phyloP scores from a whole-genome alignment of 2,888 invertebrate species.

The Scaptomyza parva region DNA sequence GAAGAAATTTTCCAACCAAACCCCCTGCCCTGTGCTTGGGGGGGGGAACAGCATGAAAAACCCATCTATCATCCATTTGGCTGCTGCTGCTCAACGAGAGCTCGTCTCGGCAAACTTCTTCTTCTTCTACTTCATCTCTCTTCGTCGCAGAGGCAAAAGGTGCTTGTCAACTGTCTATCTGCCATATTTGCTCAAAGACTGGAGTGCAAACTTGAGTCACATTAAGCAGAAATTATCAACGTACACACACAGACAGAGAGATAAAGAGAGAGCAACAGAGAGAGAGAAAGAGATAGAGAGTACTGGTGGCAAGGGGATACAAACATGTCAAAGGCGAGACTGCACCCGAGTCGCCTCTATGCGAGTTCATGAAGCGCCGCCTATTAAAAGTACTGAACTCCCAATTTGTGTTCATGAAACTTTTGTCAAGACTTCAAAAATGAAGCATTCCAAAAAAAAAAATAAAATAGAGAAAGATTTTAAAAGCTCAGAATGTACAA shows the following conservation, averaged over 20 bases:
- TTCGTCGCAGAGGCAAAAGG: slow-evolving; percentile 29
- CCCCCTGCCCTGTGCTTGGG: neutral
- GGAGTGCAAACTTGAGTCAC: slow-evolving; percentile 75
- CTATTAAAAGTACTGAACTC: slow-evolving; percentile 16
- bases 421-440: slow-evolving; percentile 6
- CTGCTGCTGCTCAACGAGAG: slow-evolving; percentile 33
- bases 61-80: slow-evolving; percentile 61
- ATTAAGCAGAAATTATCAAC: slow-evolving; percentile 75
- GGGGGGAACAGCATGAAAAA: slow-evolving; percentile 48
- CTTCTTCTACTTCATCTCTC: slow-evolving; percentile 45
- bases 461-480: neutral
- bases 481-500: neutral
- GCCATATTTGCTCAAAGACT: slow-evolving; percentile 75
- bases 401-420: slow-evolving; percentile 18
- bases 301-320: neutral
- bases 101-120: slow-evolving; percentile 37
- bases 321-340: slow-evolving; percentile 2
- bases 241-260: slow-evolving; percentile 56
- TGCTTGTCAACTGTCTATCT: slow-evolving; percentile 59
- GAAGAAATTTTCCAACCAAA: neutral
- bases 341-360: slow-evolving; percentile 21
- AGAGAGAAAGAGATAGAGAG: slow-evolving; percentile 1
- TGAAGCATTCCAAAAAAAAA: neutral
- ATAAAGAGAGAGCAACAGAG: slow-evolving; percentile 1
- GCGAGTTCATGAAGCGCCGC: slow-evolving; percentile 24